These are phyloP conservation scores for Penaeus chinensis DNA, from an alignment of 1,140 invertebrate genomes.

Conservation along the genomic window DNA sequence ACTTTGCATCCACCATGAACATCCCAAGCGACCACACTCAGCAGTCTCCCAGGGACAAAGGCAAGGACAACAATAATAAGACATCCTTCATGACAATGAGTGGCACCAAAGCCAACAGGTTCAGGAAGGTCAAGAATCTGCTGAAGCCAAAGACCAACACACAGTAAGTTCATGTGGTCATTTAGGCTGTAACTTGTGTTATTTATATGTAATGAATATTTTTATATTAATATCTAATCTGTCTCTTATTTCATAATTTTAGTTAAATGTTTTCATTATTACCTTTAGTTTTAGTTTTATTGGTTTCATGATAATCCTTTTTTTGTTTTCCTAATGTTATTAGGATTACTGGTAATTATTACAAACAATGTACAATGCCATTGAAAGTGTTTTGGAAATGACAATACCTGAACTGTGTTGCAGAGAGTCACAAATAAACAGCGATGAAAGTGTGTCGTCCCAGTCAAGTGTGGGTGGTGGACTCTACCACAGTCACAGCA, in stretches of 20 bases:
- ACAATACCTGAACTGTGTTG: neutral
- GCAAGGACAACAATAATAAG: constrained; percentile 74
- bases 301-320: no score
- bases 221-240: neutral
- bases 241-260: neutral
- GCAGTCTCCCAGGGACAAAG: constrained; percentile 70
- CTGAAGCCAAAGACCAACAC: constrained; percentile 49
- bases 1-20: constrained; percentile 67
- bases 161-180: constrained; percentile 25
- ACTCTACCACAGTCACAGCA: constrained; percentile 82
- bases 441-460: constrained; percentile 62
- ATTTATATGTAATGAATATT: neutral
- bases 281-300: no score
- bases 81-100: constrained; percentile 87
- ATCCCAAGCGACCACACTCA: constrained; percentile 67
- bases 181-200: neutral
- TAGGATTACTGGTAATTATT: neutral
- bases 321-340: no score
- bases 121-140: constrained; percentile 37
- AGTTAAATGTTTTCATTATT: neutral
- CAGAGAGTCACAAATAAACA: constrained; percentile 57
- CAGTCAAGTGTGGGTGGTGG: constrained; percentile 64
- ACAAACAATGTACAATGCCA: neutral
- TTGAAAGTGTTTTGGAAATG: neutral
- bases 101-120: constrained; percentile 29